Conservation (phyloP, 2,888 invertebrate species). For the Drosophila vallismaia region DNA sequence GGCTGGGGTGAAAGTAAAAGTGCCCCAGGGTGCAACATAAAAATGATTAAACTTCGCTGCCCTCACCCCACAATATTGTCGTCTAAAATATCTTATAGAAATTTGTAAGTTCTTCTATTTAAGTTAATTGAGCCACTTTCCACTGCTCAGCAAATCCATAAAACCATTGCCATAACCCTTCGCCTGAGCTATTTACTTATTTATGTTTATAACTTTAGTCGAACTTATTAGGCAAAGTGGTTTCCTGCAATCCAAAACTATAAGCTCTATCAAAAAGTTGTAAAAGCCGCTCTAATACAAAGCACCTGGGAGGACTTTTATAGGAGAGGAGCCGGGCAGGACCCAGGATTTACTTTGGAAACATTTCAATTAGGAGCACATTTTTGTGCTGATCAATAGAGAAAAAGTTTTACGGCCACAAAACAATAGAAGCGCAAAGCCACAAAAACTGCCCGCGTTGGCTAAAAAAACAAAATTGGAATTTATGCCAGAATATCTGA, state of each 20-base stretch:
- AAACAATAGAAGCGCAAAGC: slow-evolving; percentile 45
- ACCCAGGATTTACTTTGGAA: slow-evolving; percentile 37
- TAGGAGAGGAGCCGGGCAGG: background rate
- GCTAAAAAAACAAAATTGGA: slow-evolving; percentile 51
- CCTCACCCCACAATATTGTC: slow-evolving; percentile 2
- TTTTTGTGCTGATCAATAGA: slow-evolving; percentile 64
- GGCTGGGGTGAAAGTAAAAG: slow-evolving; percentile 11
- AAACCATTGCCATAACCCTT: no score
- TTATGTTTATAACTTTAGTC: slow-evolving; percentile 33
- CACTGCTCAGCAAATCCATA: background rate
- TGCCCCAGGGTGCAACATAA: slow-evolving; percentile 37
- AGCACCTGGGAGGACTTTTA: slow-evolving; percentile 25
- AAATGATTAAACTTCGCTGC: slow-evolving; percentile 37
- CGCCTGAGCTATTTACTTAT: slow-evolving; percentile 16
- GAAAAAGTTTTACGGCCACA: slow-evolving; percentile 49
- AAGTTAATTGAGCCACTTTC: background rate
- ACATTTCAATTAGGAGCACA: slow-evolving; percentile 63
- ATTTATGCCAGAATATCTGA: slow-evolving; percentile 43
- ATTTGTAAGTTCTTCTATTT: background rate
- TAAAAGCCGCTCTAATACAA: slow-evolving; percentile 43
- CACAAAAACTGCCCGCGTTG: slow-evolving; percentile 44
- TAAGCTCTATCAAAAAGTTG: slow-evolving; percentile 68
- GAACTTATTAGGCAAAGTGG: slow-evolving; percentile 66
- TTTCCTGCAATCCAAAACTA: slow-evolving; percentile 35
- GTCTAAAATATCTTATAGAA: background rate